Evolutionary conservation across 2,113 vertebrate species (phyloP).

Genomic region (Natator depressus): DNA sequence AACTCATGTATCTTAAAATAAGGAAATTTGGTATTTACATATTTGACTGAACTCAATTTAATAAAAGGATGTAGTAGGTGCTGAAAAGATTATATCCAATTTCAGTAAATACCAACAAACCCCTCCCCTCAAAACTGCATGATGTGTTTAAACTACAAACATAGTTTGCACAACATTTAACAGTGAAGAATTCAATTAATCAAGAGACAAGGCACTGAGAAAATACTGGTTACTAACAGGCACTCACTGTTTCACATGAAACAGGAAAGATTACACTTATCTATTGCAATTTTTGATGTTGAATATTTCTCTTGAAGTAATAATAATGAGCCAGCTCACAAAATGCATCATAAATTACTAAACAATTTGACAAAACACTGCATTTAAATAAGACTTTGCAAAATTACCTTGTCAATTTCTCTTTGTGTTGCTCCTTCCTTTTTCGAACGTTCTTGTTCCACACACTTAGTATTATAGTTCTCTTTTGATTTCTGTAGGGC

Average conservation of each 20-base stretch:
- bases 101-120: background rate
- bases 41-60: background rate
- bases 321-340: background rate
- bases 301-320: background rate
- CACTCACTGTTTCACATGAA: too few species aligned
- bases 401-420: constrained; percentile 94
- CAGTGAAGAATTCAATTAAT: background rate
- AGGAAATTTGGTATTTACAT: fast-evolving
- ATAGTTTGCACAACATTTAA: too few species aligned
- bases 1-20: background rate
- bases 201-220: background rate
- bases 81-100: fast-evolving
- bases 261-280: too few species aligned
- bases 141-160: background rate
- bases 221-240: too few species aligned
- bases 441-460: constrained; percentile 95
- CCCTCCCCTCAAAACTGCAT: background rate
- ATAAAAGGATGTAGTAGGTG: background rate
- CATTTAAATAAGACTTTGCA: background rate
- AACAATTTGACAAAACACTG: background rate
- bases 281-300: too few species aligned
- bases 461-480: constrained; percentile 91
- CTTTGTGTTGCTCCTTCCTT: constrained; percentile 96
- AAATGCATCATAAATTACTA: background rate
- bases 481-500: constrained; percentile 97